phyloP scores from a whole-genome alignment of 2,888 invertebrate species.

The Papilio gigon region DNA sequence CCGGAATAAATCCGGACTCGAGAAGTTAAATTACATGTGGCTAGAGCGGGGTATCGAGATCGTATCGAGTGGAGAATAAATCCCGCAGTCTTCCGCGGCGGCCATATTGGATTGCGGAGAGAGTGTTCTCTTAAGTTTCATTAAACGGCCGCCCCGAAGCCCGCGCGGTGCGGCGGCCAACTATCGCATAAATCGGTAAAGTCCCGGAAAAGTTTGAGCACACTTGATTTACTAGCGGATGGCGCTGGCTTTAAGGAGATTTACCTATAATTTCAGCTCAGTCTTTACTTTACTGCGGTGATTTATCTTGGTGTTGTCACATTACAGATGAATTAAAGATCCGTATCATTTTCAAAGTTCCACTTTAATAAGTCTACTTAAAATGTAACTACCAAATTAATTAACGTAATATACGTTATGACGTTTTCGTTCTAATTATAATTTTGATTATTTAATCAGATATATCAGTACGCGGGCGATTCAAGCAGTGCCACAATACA shows the following conservation, averaged over 20 bases:
- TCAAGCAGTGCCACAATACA: background rate
- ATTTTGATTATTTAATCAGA: background rate
- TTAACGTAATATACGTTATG: too few species aligned
- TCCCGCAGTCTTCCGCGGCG: constrained; percentile 60
- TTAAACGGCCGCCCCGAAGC: constrained; percentile 76
- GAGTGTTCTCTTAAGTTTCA: constrained; percentile 80
- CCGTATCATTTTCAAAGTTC: background rate
- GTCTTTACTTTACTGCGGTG: background rate
- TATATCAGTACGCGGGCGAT: background rate
- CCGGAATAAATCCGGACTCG: constrained; percentile 68
- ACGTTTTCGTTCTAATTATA: too few species aligned
- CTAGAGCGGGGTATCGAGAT: constrained; percentile 67
- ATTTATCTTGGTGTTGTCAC: constrained; percentile 5
- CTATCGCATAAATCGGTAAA: constrained; percentile 51
- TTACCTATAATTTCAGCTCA: constrained; percentile 14
- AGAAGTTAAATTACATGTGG: constrained; percentile 78
- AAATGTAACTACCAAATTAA: background rate
- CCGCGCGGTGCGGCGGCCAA: constrained; percentile 50
- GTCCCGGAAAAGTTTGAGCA: constrained; percentile 53
- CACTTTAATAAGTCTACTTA: background rate
- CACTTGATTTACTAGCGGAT: constrained; percentile 51
- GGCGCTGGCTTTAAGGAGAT: constrained; percentile 19
- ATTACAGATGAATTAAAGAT: background rate
- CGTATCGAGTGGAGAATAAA: constrained; percentile 74
- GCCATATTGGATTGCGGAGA: constrained; percentile 74